Conservation (phyloP, 2,888 invertebrate genomes). For the Leucoptera coffeella region DNA sequence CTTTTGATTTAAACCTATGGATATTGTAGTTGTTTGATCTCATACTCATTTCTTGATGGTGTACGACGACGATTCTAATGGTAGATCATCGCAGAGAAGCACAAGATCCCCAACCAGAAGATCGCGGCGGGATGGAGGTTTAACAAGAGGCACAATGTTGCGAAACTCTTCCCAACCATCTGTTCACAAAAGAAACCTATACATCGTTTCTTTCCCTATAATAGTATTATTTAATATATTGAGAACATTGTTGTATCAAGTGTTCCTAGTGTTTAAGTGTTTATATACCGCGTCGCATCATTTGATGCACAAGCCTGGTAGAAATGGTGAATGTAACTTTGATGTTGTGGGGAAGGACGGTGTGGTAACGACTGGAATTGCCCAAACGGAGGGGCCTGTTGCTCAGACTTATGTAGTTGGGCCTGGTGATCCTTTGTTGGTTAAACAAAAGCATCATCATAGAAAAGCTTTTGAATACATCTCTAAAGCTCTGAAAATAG, state of each 20-base stretch:
- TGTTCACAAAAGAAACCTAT: slow-evolving; percentile 82
- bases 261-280: slow-evolving; percentile 81
- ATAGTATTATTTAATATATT: slow-evolving; percentile 81
- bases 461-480: slow-evolving; percentile 94
- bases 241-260: slow-evolving; percentile 76
- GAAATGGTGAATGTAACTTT: slow-evolving; percentile 48
- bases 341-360: slow-evolving; percentile 55
- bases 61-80: slow-evolving; percentile 54
- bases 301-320: slow-evolving; percentile 61
- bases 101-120: slow-evolving; percentile 61
- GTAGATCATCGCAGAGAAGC: slow-evolving; percentile 61
- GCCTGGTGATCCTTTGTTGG: slow-evolving; percentile 78
- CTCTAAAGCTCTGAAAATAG: slow-evolving; percentile 92
- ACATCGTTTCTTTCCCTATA: slow-evolving; percentile 82
- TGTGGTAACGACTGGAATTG: slow-evolving; percentile 38
- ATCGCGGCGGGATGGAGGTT: slow-evolving; percentile 58
- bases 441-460: slow-evolving; percentile 93
- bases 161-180: slow-evolving; percentile 60
- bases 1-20: no score
- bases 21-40: no score
- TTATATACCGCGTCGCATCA: slow-evolving; percentile 76
- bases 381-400: slow-evolving; percentile 47
- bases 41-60: no score
- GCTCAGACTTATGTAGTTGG: slow-evolving; percentile 35
- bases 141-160: slow-evolving; percentile 56